phyloP scores from a whole-genome alignment of 2,888 invertebrate genomes.

The Catonia carolina region DNA sequence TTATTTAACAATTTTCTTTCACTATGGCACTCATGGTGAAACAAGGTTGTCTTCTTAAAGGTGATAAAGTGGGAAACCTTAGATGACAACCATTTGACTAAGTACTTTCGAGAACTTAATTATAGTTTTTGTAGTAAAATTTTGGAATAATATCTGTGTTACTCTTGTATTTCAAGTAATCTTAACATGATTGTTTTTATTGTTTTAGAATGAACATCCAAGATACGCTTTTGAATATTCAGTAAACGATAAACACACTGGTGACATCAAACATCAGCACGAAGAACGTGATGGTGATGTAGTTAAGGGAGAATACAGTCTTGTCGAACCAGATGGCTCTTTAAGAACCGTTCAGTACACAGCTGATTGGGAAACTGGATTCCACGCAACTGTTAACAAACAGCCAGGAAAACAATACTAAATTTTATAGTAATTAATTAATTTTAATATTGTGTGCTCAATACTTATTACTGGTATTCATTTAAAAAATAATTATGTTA shows the following conservation, averaged over 20 bases:
- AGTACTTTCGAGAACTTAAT: background rate
- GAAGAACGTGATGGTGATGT: slow-evolving; percentile 67
- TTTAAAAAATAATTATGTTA: too few species aligned
- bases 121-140: background rate
- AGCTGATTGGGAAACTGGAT: slow-evolving; percentile 72
- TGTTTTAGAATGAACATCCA: slow-evolving; percentile 32
- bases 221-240: slow-evolving; percentile 66
- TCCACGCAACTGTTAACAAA: slow-evolving; percentile 57
- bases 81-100: background rate
- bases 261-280: slow-evolving; percentile 65
- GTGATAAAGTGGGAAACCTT: slow-evolving; percentile 16
- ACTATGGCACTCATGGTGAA: too few species aligned
- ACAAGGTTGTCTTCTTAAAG: too few species aligned
- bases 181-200: too few species aligned
- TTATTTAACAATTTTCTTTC: too few species aligned
- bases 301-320: slow-evolving; percentile 54
- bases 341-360: slow-evolving; percentile 67
- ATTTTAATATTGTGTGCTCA: too few species aligned
- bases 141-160: too few species aligned
- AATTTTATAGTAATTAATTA: too few species aligned
- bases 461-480: too few species aligned
- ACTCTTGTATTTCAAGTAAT: too few species aligned
- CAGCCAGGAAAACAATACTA: too few species aligned
- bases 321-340: slow-evolving; percentile 62
- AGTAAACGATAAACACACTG: slow-evolving; percentile 66